These are phyloP conservation scores for Aphelinus atriplicis DNA, from an alignment of 1,140 invertebrate species.

Conservation along the genomic window DNA sequence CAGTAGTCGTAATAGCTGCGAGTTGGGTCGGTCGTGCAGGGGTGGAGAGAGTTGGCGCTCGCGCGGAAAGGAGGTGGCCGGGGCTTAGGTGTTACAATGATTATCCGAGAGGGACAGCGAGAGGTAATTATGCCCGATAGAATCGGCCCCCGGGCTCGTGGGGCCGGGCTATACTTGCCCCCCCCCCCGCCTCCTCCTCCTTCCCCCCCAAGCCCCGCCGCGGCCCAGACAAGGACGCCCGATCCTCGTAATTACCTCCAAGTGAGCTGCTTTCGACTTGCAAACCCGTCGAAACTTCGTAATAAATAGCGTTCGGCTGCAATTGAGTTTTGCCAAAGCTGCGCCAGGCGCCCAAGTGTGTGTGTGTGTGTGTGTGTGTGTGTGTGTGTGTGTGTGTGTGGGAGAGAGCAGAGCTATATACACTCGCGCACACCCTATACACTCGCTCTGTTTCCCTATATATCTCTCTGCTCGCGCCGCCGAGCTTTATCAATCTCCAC, in stretches of 20 bases:
- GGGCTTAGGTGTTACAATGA: conserved; percentile 68
- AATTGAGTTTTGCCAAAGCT: conserved; percentile 56
- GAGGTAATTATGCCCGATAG: conserved; percentile 66
- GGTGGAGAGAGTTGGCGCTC: too few relatives aligned
- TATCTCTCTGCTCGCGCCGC: neutral
- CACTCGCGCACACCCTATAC: neutral
- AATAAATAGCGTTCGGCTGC: conserved; percentile 64
- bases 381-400: too few relatives aligned
- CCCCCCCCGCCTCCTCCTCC: neutral
- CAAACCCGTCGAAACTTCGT: conserved; percentile 64
- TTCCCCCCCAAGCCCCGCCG: conserved; percentile 23
- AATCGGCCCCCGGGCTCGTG: conserved; percentile 50
- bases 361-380: neutral
- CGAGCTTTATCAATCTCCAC: neutral
- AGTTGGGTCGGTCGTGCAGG: too few relatives aligned
- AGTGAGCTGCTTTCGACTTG: conserved; percentile 65
- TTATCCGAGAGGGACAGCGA: conserved; percentile 66
- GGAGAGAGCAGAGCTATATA: conserved; percentile 1
- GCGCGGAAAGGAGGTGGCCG: conserved; percentile 62
- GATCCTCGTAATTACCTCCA: conserved; percentile 64
- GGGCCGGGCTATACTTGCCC: neutral
- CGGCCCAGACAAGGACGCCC: conserved; percentile 49
- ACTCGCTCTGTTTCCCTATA: neutral
- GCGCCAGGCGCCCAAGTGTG: conserved; percentile 9
- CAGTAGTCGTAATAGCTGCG: neutral